phyloP scores from a whole-genome alignment of 1,140 invertebrate species.

The Lethrus apterus region DNA sequence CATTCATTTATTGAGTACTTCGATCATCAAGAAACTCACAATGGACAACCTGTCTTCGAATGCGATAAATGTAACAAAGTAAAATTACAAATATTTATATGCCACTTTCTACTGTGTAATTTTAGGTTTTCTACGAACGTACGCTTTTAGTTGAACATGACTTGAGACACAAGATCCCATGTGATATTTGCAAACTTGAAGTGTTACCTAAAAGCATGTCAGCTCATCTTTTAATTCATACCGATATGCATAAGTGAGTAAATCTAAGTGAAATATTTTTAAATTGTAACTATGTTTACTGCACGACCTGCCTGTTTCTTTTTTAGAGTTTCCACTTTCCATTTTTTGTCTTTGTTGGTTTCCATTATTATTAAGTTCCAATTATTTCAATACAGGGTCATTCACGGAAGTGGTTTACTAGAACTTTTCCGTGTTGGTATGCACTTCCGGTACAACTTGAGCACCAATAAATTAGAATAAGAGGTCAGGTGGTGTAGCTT shows the following conservation, averaged over 20 bases:
- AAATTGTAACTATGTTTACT: neutral
- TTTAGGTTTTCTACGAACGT: slow-evolving; percentile 14
- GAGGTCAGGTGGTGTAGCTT: no score
- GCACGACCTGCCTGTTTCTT: neutral
- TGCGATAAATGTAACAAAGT: slow-evolving; percentile 19
- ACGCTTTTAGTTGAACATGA: slow-evolving; percentile 16
- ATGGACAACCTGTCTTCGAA: slow-evolving; percentile 16
- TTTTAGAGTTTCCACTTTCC: neutral
- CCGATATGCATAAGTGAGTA: slow-evolving; percentile 20
- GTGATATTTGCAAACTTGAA: slow-evolving; percentile 13
- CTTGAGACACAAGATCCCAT: slow-evolving; percentile 13
- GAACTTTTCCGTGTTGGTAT: no score
- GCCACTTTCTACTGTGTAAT: neutral
- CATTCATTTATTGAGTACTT: slow-evolving; percentile 13
- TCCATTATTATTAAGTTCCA: no score
- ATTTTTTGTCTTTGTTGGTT: no score
- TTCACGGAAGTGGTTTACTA: no score
- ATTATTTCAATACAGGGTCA: no score
- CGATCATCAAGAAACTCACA: slow-evolving; percentile 17
- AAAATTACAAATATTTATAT: neutral
- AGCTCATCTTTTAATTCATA: slow-evolving; percentile 17
- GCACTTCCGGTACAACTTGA: no score
- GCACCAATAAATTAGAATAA: no score
- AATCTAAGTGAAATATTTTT: neutral
- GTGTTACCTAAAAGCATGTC: slow-evolving; percentile 17